Evolutionary conservation across 2,888 invertebrate genomes (phyloP).

Genomic region (Lepidocyrtoides sp.): DNA sequence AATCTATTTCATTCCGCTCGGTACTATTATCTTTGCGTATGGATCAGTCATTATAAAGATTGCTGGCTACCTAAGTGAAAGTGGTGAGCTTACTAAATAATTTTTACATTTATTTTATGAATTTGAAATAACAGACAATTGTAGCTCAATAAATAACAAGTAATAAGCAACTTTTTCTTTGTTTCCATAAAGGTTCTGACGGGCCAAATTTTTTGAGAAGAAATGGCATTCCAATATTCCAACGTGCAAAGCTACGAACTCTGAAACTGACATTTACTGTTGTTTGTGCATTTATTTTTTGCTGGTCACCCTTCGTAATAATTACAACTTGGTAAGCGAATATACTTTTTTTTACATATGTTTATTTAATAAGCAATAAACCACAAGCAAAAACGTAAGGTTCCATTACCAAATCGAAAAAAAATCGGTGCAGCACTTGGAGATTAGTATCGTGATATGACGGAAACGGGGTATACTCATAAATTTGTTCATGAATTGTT

Average conservation of each 20-base stretch:
- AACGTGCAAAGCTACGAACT: conserved; percentile 80
- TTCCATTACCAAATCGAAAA: too few species aligned
- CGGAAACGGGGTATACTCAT: too few species aligned
- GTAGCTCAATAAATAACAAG: background rate
- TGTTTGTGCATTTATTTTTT: conserved; percentile 76
- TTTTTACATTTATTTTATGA: too few species aligned
- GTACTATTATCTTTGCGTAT: conserved; percentile 91
- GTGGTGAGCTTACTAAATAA: conserved; percentile 87
- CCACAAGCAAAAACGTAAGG: too few species aligned
- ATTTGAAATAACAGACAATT: too few species aligned
- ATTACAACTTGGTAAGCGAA: conserved; percentile 86
- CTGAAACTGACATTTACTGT: conserved; percentile 81
- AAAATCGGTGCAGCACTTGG: too few species aligned
- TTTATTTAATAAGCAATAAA: background rate
- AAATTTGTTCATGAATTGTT: too few species aligned
- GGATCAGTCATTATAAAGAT: conserved; percentile 89
- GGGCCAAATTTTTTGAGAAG: conserved; percentile 68
- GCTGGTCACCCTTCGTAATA: conserved; percentile 80
- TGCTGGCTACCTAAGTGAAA: conserved; percentile 90
- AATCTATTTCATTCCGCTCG: conserved; percentile 92
- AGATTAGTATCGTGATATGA: too few species aligned
- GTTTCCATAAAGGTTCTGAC: background rate
- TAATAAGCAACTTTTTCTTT: conserved; percentile 86
- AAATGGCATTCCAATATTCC: conserved; percentile 77
- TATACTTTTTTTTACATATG: background rate